phyloP scores from a whole-genome alignment of 1,140 invertebrate species.

The Aphelenchoides avenae region DNA sequence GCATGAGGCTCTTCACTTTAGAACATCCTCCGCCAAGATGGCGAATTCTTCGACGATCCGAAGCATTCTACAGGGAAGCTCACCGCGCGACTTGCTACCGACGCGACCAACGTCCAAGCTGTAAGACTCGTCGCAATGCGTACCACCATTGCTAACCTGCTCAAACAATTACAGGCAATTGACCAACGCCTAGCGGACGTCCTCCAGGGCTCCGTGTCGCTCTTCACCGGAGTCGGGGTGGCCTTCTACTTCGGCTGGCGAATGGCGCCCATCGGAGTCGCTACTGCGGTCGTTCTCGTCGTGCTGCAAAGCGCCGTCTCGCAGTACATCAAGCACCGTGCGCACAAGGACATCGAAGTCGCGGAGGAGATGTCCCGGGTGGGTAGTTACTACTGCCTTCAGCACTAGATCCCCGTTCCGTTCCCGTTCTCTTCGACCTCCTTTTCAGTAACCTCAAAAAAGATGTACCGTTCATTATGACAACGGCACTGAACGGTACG shows the following conservation, averaged over 20 bases:
- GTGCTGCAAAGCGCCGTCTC: constrained; percentile 29
- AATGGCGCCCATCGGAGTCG: constrained; percentile 50
- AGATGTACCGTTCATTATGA: too few relatives aligned
- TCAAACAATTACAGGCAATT: constrained; percentile 49
- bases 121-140: too few relatives aligned
- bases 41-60: constrained; percentile 63
- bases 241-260: constrained; percentile 61
- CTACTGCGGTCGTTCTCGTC: constrained; percentile 27
- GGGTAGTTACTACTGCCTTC: background rate
- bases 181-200: constrained; percentile 60
- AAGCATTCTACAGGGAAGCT: constrained; percentile 62
- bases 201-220: constrained; percentile 60
- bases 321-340: constrained; percentile 36
- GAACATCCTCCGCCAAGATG: constrained; percentile 63
- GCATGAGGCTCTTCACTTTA: background rate
- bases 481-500: too few relatives aligned
- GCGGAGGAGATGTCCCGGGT: constrained; percentile 34
- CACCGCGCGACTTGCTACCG: constrained; percentile 62
- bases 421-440: too few relatives aligned
- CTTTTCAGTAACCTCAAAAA: too few relatives aligned
- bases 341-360: constrained; percentile 29
- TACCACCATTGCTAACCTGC: too few relatives aligned
- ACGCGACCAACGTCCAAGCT: constrained; percentile 63
- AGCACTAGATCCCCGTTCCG: too few relatives aligned
- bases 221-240: constrained; percentile 56